Evolutionary conservation across 2,888 invertebrate species (phyloP), one percentile per base, ranked within the genome.

Genomic region (Campoplex nolae): DNA sequence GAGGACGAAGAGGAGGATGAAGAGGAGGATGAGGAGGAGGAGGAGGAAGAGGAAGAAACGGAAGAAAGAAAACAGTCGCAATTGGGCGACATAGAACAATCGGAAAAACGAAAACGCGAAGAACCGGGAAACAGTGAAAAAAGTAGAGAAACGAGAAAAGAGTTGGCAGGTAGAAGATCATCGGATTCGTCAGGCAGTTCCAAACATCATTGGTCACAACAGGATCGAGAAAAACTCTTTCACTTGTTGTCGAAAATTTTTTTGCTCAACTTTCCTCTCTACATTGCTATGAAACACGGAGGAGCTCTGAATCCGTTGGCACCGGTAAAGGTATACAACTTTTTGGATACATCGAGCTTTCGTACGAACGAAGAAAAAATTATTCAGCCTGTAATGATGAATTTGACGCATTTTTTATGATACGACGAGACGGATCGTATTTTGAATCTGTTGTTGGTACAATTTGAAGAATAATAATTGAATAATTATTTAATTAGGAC

Each of bases 221-320:
- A 97, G 89, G 98, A 99, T 93, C 97, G 97, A 91, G 98, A 99
- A 93, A 98, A 98, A 94, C 95, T 99, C 70, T 96, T 99, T 93
- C 97, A 98, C 92, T 96, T 98, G 91, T 96, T 98, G 42, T 97
- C 98, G 2, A 98, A 98, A 95, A 96, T 96, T 89, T 99, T 98
- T 95, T 96, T 98, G 88, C 96, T 98, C 88, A 98, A 98, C 94
- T 99, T 98, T 94, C 98, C 98, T 90, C 95, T 98, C 87, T 97
- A 98, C 95, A 96, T 98, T 95, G 97, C 98, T 35, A 97, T 97
- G 95, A 98, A 98, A 94, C 97, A 98, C 92, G 97, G 97, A 77
- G 96, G 95, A 88, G 95, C 95, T 89, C 94, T 95, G 54, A 95
- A 95, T 88, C 93, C 94, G 71, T 88, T 94, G 82, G 93, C 93